Conservation (phyloP, 2,888 invertebrate genomes). For the Synergus umbraculus region DNA sequence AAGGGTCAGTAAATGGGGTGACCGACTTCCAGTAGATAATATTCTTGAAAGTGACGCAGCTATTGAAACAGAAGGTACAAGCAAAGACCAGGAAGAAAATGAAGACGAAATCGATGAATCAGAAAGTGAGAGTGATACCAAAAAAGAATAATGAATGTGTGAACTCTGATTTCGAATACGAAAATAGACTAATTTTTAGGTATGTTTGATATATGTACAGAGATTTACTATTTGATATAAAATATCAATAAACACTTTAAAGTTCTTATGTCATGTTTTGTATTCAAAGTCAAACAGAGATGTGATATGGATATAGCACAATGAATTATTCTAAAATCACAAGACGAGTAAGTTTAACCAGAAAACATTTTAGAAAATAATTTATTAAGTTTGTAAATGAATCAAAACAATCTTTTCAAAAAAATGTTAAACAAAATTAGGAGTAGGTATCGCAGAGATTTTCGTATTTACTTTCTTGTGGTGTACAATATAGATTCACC, state of each 20-base stretch:
- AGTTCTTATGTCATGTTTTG: neutral
- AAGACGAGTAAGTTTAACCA: neutral
- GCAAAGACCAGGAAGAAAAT: constrained; percentile 46
- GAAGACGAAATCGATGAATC: constrained; percentile 49
- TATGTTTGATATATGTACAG: neutral
- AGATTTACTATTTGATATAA: neutral
- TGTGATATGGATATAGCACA: neutral
- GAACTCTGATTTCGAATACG: neutral
- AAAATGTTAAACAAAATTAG: neutral
- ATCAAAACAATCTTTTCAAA: constrained; percentile 7
- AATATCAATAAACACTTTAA: constrained; percentile 1
- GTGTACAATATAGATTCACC: constrained; percentile 1
- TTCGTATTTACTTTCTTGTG: neutral
- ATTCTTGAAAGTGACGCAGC: constrained; percentile 48
- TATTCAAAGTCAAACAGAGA: neutral
- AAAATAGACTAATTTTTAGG: neutral
- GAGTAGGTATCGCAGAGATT: neutral
- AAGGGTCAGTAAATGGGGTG: constrained; percentile 87
- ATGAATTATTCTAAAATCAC: neutral
- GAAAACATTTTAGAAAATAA: constrained; percentile 30
- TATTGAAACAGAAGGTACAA: constrained; percentile 47
- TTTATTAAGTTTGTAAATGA: constrained; percentile 33
- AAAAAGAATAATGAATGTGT: constrained; percentile 36
- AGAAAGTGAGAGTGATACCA: constrained; percentile 36
- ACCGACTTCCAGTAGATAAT: constrained; percentile 84